These are phyloP conservation scores for Pocillopora damicornis DNA, from an alignment of 64 coral and sea anemone species.

Conservation along the genomic window DNA sequence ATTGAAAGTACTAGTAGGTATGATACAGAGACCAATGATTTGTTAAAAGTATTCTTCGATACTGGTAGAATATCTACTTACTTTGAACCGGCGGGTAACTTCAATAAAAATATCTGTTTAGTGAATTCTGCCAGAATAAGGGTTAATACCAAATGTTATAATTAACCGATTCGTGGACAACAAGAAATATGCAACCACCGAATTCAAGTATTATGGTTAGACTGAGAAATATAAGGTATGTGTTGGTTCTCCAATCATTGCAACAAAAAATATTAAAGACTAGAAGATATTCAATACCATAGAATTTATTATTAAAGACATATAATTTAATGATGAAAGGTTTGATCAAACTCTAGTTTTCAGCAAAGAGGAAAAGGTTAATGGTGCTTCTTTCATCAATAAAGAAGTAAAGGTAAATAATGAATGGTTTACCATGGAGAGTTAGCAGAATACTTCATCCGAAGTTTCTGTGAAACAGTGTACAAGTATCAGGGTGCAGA, in stretches of 20 bases:
- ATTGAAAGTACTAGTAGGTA: background rate
- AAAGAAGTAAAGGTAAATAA: no score
- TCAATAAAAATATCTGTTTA: conserved; percentile 25
- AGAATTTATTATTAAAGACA: conserved; percentile 6
- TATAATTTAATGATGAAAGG: background rate
- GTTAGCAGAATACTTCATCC: conserved; percentile 31
- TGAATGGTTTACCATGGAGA: background rate
- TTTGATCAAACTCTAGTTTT: background rate
- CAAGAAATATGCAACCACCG: background rate
- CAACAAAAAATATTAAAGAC: conserved; percentile 40
- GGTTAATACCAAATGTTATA: background rate
- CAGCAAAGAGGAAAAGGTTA: no score
- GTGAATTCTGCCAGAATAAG: conserved; percentile 17
- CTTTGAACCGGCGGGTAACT: background rate
- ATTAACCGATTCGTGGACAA: background rate
- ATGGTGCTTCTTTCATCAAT: no score
- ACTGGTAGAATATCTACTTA: conserved; percentile 2
- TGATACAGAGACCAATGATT: background rate
- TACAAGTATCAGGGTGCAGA: conserved; percentile 51
- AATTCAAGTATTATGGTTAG: conserved; percentile 28
- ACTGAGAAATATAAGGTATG: conserved; percentile 7
- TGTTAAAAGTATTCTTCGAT: conserved; percentile 1
- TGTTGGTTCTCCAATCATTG: background rate
- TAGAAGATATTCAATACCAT: conserved; percentile 45
- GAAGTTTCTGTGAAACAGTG: conserved; percentile 18